These are phyloP conservation scores for Astropecten irregularis DNA, from an alignment of 53 echinoderm and acorn worm species.

Conservation along the genomic window DNA sequence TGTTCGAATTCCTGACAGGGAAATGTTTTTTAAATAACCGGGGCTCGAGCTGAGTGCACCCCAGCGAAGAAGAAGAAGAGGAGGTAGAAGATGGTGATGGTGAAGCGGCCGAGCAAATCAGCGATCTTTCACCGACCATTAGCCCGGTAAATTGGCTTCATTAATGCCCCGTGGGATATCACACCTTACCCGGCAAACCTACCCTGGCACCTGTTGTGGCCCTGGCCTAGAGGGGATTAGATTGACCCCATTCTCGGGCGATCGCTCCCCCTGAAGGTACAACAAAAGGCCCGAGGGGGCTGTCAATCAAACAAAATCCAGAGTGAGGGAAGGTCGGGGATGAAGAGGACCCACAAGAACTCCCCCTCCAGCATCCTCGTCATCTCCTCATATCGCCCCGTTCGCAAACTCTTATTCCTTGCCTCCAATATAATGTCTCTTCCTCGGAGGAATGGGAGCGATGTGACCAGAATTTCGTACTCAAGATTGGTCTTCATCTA, in stretches of 20 bases:
- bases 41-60: too few species aligned
- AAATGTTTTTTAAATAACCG: too few species aligned
- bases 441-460: too few species aligned
- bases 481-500: too few species aligned
- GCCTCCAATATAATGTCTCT: too few species aligned
- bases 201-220: conserved; percentile 37
- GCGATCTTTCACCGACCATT: conserved; percentile 39
- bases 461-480: too few species aligned
- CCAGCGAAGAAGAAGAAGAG: too few species aligned
- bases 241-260: conserved; percentile 45
- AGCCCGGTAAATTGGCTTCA: conserved; percentile 44
- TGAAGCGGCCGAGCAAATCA: neutral
- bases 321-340: neutral
- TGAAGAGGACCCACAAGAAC: neutral
- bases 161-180: conserved; percentile 46
- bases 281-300: conserved; percentile 8
- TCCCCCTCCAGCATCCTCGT: neutral
- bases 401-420: too few species aligned
- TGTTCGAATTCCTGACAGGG: too few species aligned
- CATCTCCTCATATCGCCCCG: neutral
- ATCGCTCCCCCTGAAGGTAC: conserved; percentile 23
- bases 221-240: conserved; percentile 24
- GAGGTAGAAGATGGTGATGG: too few species aligned
- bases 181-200: conserved; percentile 36
- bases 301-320: conserved; percentile 19